These are phyloP conservation scores for Isichthys henryi DNA, from an alignment of 2,113 vertebrate genomes.

Conservation along the genomic window DNA sequence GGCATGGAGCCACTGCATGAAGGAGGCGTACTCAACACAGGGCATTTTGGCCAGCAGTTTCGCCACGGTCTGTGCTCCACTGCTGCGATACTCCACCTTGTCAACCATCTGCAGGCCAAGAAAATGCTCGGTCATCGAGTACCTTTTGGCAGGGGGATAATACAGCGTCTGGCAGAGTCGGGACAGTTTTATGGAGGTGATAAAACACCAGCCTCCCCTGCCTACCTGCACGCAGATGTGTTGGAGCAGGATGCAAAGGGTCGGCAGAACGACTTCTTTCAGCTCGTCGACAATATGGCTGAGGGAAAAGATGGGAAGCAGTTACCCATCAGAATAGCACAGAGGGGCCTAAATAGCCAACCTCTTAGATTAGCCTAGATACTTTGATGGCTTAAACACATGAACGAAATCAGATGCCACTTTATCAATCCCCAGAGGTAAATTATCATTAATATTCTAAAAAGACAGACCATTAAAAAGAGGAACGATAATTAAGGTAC, in stretches of 20 bases:
- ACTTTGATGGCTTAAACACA: background rate
- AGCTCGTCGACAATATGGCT: constrained; percentile 76
- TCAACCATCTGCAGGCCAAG: constrained; percentile 75
- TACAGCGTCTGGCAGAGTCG: background rate
- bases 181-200: background rate
- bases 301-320: background rate
- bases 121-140: background rate
- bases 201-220: background rate
- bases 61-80: constrained; percentile 70
- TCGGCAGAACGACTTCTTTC: constrained; percentile 59
- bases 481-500: background rate
- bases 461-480: background rate
- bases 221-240: constrained; percentile 85
- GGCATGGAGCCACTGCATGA: constrained; percentile 75
- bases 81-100: constrained; percentile 73
- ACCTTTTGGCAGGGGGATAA: background rate
- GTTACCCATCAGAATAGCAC: background rate
- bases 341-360: background rate
- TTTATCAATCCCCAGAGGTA: background rate
- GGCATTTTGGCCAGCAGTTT: constrained; percentile 65
- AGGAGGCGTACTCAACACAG: constrained; percentile 62
- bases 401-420: background rate
- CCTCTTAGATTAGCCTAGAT: background rate
- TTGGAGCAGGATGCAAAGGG: constrained; percentile 76
- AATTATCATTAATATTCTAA: background rate